phyloP scores from a whole-genome alignment of 1,140 invertebrate species.

The Drosophila nasuta region DNA sequence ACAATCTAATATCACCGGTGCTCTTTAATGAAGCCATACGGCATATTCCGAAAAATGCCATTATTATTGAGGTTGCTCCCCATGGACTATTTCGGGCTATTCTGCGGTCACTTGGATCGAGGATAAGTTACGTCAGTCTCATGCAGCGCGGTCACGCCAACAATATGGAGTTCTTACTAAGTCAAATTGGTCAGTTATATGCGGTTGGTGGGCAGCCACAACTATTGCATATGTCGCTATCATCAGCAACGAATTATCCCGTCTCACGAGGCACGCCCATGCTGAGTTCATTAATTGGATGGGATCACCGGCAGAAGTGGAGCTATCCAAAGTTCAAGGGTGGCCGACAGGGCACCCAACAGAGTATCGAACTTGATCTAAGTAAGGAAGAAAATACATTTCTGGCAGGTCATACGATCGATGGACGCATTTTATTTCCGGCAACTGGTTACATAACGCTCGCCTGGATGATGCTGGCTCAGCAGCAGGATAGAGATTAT shows the following conservation, averaged over 20 bases:
- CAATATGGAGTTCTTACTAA: conserved; percentile 90
- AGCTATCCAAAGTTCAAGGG: conserved; percentile 90
- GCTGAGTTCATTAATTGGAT: conserved; percentile 92
- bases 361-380: conserved; percentile 91
- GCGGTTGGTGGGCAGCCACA: conserved; percentile 91
- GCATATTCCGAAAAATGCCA: conserved; percentile 93
- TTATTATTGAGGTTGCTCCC: conserved; percentile 96
- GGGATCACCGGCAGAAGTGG: conserved; percentile 96
- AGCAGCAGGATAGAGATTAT: conserved; percentile 90
- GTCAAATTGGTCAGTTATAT: conserved; percentile 92
- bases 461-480: conserved; percentile 97
- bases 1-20: conserved; percentile 96
- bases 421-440: conserved; percentile 97
- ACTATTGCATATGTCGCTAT: conserved; percentile 88
- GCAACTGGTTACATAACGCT: conserved; percentile 98
- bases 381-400: conserved; percentile 91
- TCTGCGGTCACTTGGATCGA: conserved; percentile 89
- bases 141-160: conserved; percentile 90
- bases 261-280: conserved; percentile 95
- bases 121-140: conserved; percentile 90
- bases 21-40: conserved; percentile 92
- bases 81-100: conserved; percentile 95
- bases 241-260: conserved; percentile 89
- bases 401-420: conserved; percentile 94
- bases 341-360: conserved; percentile 87